Percentiles rank a stretch among this genome's conserved stretches.
phyloP scores from a whole-genome alignment of 2,797 vertebrate species.

The Champsocephalus gunnari region DNA sequence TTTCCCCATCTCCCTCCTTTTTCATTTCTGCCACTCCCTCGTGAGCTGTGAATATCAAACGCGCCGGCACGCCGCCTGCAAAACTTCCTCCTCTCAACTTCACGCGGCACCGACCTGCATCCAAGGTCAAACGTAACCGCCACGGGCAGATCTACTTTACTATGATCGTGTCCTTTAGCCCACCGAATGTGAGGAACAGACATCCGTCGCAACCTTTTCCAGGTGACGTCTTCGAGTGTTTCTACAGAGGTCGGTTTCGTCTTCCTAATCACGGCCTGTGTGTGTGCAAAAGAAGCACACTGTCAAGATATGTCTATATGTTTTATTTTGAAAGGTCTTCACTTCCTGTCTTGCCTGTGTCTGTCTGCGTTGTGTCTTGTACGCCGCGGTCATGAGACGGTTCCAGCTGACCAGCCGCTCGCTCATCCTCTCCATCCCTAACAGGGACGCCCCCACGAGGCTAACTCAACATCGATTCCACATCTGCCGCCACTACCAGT shows the following conservation, averaged over 20 bases:
- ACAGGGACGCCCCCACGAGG: conserved; percentile 18
- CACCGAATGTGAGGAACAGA: not conserved
- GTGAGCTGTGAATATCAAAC: conserved; percentile 22
- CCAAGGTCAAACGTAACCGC: conserved; percentile 34
- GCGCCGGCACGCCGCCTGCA: conserved; percentile 6
- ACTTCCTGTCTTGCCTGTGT: too few relatives aligned
- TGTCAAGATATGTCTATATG: too few relatives aligned
- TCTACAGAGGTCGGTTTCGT: conserved; percentile 11
- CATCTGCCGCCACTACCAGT: conserved; percentile 55
- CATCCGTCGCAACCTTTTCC: too few relatives aligned
- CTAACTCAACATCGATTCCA: conserved; percentile 38
- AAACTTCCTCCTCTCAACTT: conserved; percentile 43
- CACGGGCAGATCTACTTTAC: not conserved
- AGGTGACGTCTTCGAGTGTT: not conserved
- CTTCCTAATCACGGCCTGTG: conserved; percentile 12
- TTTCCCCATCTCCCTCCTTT: conserved; percentile 1
- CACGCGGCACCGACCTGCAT: conserved; percentile 2
- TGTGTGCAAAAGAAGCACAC: conserved; percentile 25
- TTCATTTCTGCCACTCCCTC: not conserved
- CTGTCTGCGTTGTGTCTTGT: too few relatives aligned
- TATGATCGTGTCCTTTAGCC: not conserved
- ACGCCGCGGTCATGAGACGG: too few relatives aligned
- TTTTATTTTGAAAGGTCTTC: too few relatives aligned
- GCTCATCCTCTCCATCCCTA: conserved; percentile 12
- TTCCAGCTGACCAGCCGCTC: conserved; percentile 49